phyloP scores from a whole-genome alignment of 2,113 vertebrate genomes.

The Gavialis gangeticus region DNA sequence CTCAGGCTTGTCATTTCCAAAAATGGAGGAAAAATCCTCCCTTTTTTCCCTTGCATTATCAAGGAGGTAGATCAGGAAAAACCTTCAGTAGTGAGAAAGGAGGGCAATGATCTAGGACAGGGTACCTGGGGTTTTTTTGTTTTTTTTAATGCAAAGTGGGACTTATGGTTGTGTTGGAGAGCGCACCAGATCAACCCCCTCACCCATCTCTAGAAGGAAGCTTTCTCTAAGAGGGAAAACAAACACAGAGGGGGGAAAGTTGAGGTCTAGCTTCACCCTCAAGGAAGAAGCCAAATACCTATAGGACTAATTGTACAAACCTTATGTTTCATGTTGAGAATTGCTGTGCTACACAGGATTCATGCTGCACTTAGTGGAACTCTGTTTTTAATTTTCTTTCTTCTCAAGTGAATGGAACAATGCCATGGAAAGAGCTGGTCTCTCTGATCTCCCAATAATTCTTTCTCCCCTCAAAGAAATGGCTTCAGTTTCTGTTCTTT shows the following conservation, averaged over 20 bases:
- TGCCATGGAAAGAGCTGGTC: neutral
- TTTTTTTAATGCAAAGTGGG: neutral
- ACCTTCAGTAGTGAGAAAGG: neutral
- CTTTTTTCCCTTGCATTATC: neutral
- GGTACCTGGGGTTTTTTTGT: neutral
- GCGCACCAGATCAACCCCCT: neutral
- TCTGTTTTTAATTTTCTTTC: neutral
- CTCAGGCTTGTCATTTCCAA: neutral
- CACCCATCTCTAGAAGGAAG: neutral
- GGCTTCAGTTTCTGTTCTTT: neutral
- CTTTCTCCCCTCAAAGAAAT: neutral
- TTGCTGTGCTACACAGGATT: neutral
- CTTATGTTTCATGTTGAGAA: neutral
- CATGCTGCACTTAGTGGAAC: rapidly evolving
- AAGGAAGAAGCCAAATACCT: rapidly evolving
- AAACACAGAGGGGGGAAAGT: neutral
- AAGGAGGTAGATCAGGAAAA: neutral
- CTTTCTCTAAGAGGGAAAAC: neutral
- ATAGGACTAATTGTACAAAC: neutral
- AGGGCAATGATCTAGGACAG: neutral
- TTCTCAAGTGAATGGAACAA: neutral
- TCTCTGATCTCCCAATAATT: neutral
- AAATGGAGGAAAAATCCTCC: neutral
- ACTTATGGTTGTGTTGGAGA: neutral
- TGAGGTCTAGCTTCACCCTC: neutral